A percentile compares a stretch with the other conserved stretches of the same genome.
phyloP scores from a whole-genome alignment of 1,140 invertebrate species.

The Sesamia nonagrioides region DNA sequence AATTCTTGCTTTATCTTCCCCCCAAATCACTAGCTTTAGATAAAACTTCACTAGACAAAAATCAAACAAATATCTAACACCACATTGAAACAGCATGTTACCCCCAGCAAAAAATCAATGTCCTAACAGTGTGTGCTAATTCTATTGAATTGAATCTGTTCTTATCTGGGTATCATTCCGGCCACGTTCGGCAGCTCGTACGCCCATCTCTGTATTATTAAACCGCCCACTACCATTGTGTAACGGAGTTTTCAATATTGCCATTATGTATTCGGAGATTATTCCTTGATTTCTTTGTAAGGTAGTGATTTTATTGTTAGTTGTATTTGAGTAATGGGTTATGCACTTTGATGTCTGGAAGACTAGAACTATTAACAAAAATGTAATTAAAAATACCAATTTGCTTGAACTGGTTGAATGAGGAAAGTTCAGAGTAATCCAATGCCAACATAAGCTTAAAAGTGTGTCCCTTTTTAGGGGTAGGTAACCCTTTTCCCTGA shows the following conservation, averaged over 20 bases:
- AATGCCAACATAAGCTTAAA: background rate
- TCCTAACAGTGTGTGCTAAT: background rate
- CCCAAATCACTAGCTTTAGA: too few relatives aligned
- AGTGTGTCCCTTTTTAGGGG: background rate
- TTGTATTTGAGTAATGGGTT: background rate
- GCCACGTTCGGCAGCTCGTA: constrained; percentile 27
- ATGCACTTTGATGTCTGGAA: background rate
- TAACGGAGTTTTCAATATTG: constrained; percentile 23
- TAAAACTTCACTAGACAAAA: background rate
- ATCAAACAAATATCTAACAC: background rate
- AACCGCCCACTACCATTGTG: constrained; percentile 20
- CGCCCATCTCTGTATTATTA: background rate
- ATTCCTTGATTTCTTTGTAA: constrained; percentile 1
- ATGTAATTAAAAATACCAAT: too few relatives aligned
- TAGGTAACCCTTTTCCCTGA: constrained; percentile 11
- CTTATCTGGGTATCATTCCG: background rate
- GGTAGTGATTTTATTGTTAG: background rate
- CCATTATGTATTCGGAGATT: constrained; percentile 21
- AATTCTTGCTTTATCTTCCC: too few relatives aligned
- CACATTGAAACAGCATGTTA: background rate
- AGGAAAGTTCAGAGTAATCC: too few relatives aligned
- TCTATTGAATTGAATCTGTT: background rate
- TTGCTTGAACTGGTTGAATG: too few relatives aligned
- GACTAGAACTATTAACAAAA: too few relatives aligned
- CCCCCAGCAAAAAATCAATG: background rate